Conservation (phyloP, 2,113 vertebrate species). For the Taxidea taxus region DNA sequence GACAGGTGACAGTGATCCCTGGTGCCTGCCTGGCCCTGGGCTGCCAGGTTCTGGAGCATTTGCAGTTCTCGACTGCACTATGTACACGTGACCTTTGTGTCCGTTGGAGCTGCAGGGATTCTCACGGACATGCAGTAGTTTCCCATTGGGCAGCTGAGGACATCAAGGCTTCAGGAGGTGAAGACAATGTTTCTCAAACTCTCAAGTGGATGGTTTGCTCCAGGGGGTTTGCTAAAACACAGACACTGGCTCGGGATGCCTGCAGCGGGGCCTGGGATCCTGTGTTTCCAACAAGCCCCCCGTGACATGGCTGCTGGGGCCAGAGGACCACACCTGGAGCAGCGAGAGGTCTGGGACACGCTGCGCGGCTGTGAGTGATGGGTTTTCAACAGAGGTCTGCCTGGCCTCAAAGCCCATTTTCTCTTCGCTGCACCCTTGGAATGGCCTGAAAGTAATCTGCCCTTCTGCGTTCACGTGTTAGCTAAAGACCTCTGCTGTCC, state of each 20-base stretch:
- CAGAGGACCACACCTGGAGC: background rate
- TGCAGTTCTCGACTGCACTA: background rate
- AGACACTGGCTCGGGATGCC: background rate
- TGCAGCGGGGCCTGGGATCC: background rate
- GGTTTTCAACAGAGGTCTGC: background rate
- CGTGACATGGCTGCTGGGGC: background rate
- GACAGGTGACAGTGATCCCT: background rate
- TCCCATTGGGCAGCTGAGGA: background rate
- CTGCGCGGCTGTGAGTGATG: background rate
- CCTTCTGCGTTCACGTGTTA: background rate
- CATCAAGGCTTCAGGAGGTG: background rate
- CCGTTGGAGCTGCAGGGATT: background rate
- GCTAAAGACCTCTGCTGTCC: fast-evolving
- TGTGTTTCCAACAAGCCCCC: background rate
- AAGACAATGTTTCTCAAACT: background rate
- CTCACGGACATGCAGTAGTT: background rate
- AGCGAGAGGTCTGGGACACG: background rate
- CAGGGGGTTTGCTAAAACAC: background rate
- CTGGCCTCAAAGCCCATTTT: background rate
- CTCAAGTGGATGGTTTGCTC: background rate
- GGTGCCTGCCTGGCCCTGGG: background rate
- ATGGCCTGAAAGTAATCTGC: background rate
- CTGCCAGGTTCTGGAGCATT: background rate
- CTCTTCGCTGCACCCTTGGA: background rate
- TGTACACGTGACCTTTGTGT: background rate